phyloP scores from a whole-genome alignment of 1,140 invertebrate genomes.

The Orchesella cincta region DNA sequence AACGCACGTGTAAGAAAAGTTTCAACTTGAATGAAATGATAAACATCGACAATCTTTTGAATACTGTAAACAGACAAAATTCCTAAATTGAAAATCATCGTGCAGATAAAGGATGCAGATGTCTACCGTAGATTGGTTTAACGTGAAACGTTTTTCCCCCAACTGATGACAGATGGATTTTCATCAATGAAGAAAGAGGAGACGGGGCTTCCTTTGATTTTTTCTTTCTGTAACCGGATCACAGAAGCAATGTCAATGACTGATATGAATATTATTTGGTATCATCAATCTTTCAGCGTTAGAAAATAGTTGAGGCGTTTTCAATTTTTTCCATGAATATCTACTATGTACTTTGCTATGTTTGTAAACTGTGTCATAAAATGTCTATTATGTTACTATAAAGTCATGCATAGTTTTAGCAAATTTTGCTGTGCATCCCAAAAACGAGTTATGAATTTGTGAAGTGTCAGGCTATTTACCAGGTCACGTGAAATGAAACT shows the following conservation, averaged over 20 bases:
- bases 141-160: neutral
- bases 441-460: too few relatives aligned
- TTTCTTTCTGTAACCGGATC: neutral
- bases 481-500: too few relatives aligned
- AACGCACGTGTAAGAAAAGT: neutral
- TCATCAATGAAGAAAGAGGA: neutral
- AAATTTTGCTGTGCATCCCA: too few relatives aligned
- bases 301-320: neutral
- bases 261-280: neutral
- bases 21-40: neutral
- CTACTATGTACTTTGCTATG: too few relatives aligned
- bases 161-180: neutral
- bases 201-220: neutral
- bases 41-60: neutral
- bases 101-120: conserved; percentile 5
- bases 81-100: neutral
- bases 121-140: neutral
- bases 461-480: too few relatives aligned
- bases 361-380: too few relatives aligned
- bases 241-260: neutral
- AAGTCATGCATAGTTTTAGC: too few relatives aligned
- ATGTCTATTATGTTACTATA: too few relatives aligned
- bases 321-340: neutral
- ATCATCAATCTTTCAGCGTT: neutral
- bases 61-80: neutral